Percentiles rank a stretch among this genome's conserved stretches.
Evolutionary conservation across 2,113 vertebrate genomes (phyloP).

Genomic region (Laticauda colubrina): DNA sequence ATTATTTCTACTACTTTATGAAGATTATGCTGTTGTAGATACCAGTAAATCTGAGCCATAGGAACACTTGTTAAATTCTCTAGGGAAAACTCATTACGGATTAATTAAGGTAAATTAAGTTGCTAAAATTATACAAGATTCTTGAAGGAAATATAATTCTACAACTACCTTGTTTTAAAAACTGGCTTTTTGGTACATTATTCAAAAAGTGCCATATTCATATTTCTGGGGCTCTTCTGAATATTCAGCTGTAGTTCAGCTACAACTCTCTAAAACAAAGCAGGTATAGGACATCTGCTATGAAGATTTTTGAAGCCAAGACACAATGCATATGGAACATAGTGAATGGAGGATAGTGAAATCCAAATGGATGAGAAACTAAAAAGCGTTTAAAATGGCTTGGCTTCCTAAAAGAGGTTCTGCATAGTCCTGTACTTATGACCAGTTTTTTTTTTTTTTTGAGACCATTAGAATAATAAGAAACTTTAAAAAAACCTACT

Average conservation of each 20-base stretch:
- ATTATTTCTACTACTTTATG: neutral
- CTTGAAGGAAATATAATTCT: neutral
- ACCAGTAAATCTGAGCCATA: neutral
- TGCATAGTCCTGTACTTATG: neutral
- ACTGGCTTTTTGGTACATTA: neutral
- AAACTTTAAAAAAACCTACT: neutral
- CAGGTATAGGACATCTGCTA: neutral
- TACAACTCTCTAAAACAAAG: neutral
- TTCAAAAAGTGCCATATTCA: neutral
- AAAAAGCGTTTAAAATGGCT: neutral
- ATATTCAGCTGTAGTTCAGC: neutral
- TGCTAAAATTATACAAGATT: neutral
- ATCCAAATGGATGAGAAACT: neutral
- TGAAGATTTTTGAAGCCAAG: neutral
- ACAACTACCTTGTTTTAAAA: neutral
- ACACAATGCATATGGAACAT: neutral
- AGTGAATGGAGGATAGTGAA: neutral
- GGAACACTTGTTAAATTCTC: neutral
- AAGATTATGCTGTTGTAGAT: neutral
- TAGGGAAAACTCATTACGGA: neutral
- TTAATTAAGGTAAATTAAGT: neutral
- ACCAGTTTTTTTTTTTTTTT: neutral
- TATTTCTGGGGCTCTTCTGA: neutral
- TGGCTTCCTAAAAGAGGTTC: neutral
- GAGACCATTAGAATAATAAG: neutral